Evolutionary conservation across 2,113 vertebrate species (phyloP), one percentile per base, ranked within the genome.

Genomic region (cat (Felis catus)): DNA sequence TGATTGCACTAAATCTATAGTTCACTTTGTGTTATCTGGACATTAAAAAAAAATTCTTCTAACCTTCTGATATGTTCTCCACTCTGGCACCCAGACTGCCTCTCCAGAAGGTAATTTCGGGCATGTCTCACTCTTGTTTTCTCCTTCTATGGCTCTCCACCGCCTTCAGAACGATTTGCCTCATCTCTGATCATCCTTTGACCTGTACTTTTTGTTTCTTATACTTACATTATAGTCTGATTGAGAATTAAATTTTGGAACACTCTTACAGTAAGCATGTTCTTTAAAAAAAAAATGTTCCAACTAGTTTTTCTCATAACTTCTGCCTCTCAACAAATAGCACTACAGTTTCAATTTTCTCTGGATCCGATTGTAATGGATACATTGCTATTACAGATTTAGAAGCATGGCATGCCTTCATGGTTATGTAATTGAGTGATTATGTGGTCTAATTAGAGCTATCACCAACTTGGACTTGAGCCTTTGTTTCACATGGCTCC

Each of bases 301-400:
- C 45, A 82, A 71, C 36, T 87, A 65, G n/a, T 85, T 94, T 82
- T 85, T 79, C 27, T 70, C 18, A 51, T 81, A 94, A 80, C 1
- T 89, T 70, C 13, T 94, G 53, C 39, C 82, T 84, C 16, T 83
- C 55, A 95, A 48, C 71, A 91, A 71, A 92, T 29, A 97, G 36
- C 53, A 74, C 7, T 19, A 8, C 11, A 70, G 25, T 74, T 95
- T 79, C 65, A 76, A 87, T 95, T 83, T 89, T 78, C 65, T 78
- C 70, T 86, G 19, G 6, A 73, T 86, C 55, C 74, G 48, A 13
- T 7, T 79, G 65, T 55, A 92, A 14, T 92, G 45, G 53, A 93
- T 79, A 55, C 7, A 68, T 53, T 94, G 53, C 93, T 79, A 7
- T 80, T 92, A 79, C 74, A 41, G 80, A 88, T 93, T 83, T 79